Evolutionary conservation across 2,888 invertebrate genomes (phyloP), one percentile per base, ranked within the genome.

Genomic region (Lydus trimaculatus): DNA sequence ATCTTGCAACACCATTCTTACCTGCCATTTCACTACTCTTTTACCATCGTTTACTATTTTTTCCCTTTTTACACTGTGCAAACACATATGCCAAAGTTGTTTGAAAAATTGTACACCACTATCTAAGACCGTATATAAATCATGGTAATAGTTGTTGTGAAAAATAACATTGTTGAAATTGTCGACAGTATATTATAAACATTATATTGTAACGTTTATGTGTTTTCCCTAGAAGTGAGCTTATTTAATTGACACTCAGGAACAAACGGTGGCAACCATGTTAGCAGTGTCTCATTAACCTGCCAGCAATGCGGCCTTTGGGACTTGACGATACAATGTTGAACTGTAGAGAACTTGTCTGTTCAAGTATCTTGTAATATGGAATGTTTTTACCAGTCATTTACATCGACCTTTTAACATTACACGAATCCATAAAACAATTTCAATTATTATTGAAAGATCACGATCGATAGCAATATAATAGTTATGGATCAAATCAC

Each of bases 231-330:
- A 31, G 62, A 59, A 39, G 28, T 39, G 48, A 20, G 36, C 39
- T 33, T 61, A 62, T 66, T 69, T 72, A 74, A 72, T 74, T 74
- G 74, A 74, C 72, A 74, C 72, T 74, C 71, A 65, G 67, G 65
- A 67, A 67, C 72, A 72, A 72, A 61, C 72, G 71, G 71, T 66
- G 69, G 69, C 72, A 72, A 72, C 71, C 63, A 60, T 66, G 63
- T 20, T 69, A 31, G 59, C 25, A 62, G 71, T 61, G 33, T 43
- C 71, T 74, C 72, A 74, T 74, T 74, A 74, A 73, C 74, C 74
- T 72, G 72, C 67, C 72, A 67, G 61, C 66, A 64, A 69, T 69
- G 63, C 56, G 63, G 33, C 69, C 63, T 59, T 43, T 33, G 69
- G 60, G 66, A 69, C 17, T 33, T 48, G 48, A 66, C 6, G 62